phyloP scores from a whole-genome alignment of 2,113 vertebrate genomes.

The Dasypus novemcinctus region DNA sequence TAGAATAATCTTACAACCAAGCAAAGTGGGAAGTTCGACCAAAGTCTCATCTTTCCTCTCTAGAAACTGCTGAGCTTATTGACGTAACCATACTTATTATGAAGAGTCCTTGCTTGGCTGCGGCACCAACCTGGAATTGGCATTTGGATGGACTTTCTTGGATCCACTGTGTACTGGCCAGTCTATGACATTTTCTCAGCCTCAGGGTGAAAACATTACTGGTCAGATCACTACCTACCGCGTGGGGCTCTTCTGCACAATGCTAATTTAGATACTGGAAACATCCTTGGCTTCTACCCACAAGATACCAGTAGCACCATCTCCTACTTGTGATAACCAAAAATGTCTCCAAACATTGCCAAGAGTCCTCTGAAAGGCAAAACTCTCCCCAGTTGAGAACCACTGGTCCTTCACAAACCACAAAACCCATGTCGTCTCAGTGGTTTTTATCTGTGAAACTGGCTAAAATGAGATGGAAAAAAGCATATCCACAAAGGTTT shows the following conservation, averaged over 20 bases:
- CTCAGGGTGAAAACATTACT: rapidly evolving
- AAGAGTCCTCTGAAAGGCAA: neutral
- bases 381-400: neutral
- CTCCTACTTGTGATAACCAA: neutral
- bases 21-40: neutral
- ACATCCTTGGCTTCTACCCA: neutral
- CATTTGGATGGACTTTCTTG: no score
- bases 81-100: neutral
- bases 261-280: neutral
- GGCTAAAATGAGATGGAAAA: neutral
- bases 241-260: rapidly evolving
- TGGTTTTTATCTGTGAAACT: neutral
- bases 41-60: neutral
- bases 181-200: neutral
- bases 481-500: neutral
- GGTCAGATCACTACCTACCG: neutral
- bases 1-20: neutral
- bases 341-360: neutral
- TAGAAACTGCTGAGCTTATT: neutral
- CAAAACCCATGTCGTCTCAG: neutral
- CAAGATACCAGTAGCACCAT: neutral
- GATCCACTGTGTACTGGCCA: rapidly evolving
- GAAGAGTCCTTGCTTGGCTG: rapidly evolving
- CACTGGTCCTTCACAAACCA: rapidly evolving
- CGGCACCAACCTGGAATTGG: neutral